phyloP scores from a whole-genome alignment of 2,888 invertebrate genomes.

The Tetragonisca angustula region DNA sequence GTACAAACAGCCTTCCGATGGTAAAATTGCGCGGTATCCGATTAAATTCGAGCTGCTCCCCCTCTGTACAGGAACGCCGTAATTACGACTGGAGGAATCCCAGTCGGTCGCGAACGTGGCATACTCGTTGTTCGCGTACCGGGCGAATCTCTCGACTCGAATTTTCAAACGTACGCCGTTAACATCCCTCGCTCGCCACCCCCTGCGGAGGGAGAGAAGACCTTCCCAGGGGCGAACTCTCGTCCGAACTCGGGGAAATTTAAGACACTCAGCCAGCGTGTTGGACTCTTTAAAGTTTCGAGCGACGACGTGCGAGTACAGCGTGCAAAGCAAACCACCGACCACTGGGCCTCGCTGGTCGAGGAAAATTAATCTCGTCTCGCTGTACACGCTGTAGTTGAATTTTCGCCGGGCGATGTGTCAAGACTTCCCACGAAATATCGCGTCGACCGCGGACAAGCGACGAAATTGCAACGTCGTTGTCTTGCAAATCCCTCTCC shows the following conservation, averaged over 20 bases:
- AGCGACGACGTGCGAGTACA: slow-evolving; percentile 18
- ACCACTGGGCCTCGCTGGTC: slow-evolving; percentile 25
- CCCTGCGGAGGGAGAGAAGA: neutral
- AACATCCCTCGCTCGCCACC: neutral
- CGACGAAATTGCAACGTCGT: slow-evolving; percentile 34
- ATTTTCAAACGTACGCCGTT: neutral
- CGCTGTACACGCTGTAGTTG: slow-evolving; percentile 23
- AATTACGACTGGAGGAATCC: neutral
- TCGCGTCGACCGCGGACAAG: slow-evolving; percentile 7
- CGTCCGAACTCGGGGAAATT: slow-evolving; percentile 22
- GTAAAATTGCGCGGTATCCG: neutral
- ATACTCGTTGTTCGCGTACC: too few species aligned
- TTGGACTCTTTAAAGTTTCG: slow-evolving; percentile 38
- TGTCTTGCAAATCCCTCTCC: slow-evolving; percentile 13
- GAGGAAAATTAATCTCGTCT: slow-evolving; percentile 59
- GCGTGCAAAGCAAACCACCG: slow-evolving; percentile 19
- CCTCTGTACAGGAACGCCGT: neutral
- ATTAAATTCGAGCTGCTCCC: neutral
- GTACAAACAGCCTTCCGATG: slow-evolving; percentile 2
- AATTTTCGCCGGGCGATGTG: slow-evolving; percentile 44
- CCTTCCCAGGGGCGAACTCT: slow-evolving; percentile 15
- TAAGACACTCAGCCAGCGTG: slow-evolving; percentile 13
- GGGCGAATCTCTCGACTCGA: neutral
- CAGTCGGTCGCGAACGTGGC: neutral
- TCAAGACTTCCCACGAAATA: slow-evolving; percentile 33